Evolutionary conservation across 2,113 vertebrate genomes (phyloP), one percentile per base, ranked within the genome.

Genomic region (Campylomormyrus numenius): DNA sequence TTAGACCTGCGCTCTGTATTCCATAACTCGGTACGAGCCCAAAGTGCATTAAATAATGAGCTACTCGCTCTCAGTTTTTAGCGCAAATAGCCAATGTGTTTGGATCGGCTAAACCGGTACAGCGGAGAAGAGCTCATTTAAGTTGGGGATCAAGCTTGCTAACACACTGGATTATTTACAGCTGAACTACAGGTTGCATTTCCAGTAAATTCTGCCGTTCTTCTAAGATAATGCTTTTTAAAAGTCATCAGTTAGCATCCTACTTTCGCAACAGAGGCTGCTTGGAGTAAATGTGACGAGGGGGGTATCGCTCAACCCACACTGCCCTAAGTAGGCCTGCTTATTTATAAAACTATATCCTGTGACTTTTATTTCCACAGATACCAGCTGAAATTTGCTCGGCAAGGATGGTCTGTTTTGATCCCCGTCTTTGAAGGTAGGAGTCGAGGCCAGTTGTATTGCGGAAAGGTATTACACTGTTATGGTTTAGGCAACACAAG

Each of bases 251-350:
- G 66, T 17, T 77, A 90, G 85, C 85, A 77, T 77, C 85, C 85
- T 80, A 48, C 89, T 87, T 74, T 77, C 21, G 9, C 89, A 90
- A 62, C 35, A 52, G 46, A 88, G 58, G 13, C 15, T 17, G 87
- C 50, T 90, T 70, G 70, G 39, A 56, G 74, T 62, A 89, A 50
- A 91, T 58, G 85, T 90, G 48, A 31, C 4, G 58, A 48, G 52
- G 58, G 90, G 87, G 89, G 74, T 86, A 62, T 58, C 56, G 74
- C 19, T 85, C 89, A 91, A 89, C 89, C 86, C 91, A 93, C 91
- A 89, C 90, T 90, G 87, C 87, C 91, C 89, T 93, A 88, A 90
- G 92, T 89, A 93, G 85, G 90, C 24, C 86, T 66, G n/a, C 70
- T 91, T 85, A 90, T 84, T 89, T 85, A 91, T 39, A 13, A 90